These are phyloP conservation scores for Rafetus swinhoei DNA, from an alignment of 2,113 vertebrate species.

Conservation along the genomic window DNA sequence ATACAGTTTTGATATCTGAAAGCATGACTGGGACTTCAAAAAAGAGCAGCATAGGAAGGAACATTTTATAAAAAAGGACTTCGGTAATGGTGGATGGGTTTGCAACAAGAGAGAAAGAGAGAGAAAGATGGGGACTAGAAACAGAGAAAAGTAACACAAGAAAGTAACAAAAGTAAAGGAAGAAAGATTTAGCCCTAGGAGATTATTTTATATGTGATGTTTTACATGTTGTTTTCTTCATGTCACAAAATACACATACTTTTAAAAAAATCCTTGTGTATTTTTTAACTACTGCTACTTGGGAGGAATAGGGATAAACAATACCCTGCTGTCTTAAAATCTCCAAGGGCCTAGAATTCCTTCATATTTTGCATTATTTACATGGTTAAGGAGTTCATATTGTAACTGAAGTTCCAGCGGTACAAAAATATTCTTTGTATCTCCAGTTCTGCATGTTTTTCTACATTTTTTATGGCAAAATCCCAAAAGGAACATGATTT, in stretches of 20 bases:
- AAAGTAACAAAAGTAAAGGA: neutral
- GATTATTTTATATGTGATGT: neutral
- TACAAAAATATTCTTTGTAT: conserved; percentile 50
- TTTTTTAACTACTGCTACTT: neutral
- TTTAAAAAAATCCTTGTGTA: too few species aligned
- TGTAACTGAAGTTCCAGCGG: conserved; percentile 34
- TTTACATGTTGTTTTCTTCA: neutral
- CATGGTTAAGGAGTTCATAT: neutral
- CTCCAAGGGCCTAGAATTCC: neutral
- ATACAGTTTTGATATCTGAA: neutral
- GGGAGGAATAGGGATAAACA: neutral
- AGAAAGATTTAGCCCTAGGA: conserved; percentile 4
- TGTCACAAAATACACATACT: neutral
- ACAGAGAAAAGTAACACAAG: neutral
- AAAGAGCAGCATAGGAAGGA: neutral
- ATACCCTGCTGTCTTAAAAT: neutral
- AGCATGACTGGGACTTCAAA: neutral
- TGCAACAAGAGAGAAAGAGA: neutral
- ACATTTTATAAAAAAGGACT: neutral
- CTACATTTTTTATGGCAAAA: conserved; percentile 58
- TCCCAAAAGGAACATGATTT: conserved; percentile 65
- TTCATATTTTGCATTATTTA: conserved; percentile 35
- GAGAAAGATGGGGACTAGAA: neutral
- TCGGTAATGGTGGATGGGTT: neutral
- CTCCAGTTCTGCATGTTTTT: conserved; percentile 56